Conservation (phyloP, 2,888 invertebrate genomes). For the Lypha dubia region DNA sequence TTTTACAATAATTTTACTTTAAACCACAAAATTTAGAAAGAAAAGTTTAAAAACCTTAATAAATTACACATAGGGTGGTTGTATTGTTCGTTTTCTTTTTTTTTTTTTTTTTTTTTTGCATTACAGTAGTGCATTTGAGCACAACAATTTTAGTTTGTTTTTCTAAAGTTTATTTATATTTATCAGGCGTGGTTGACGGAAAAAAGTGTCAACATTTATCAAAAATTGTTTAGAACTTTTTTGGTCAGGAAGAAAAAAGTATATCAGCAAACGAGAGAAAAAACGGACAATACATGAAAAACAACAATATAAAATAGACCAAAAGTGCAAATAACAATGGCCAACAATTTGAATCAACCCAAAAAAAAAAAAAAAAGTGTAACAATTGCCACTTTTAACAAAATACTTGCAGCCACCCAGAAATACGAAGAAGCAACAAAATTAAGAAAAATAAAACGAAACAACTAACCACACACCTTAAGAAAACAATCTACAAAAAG, state of each 20-base stretch:
- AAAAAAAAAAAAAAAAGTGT: constrained; percentile 63
- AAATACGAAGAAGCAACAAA: constrained; percentile 34
- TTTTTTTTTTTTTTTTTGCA: constrained; percentile 4
- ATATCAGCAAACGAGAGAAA: constrained; percentile 37
- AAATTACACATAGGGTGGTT: constrained; percentile 52
- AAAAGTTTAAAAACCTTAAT: constrained; percentile 58
- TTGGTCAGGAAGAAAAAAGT: constrained; percentile 43
- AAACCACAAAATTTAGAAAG: constrained; percentile 36
- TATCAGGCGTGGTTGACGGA: constrained; percentile 81
- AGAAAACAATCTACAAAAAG: constrained; percentile 57
- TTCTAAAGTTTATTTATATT: constrained; percentile 77
- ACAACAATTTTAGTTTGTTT: constrained; percentile 45
- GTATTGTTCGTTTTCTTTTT: background rate
- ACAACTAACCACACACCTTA: constrained; percentile 57
- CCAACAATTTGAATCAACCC: constrained; percentile 56
- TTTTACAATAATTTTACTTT: constrained; percentile 2
- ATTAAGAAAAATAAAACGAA: constrained; percentile 8
- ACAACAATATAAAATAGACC: constrained; percentile 27
- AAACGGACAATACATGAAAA: constrained; percentile 43
- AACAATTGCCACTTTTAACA: constrained; percentile 62
- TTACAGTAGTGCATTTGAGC: constrained; percentile 26
- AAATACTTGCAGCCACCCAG: constrained; percentile 58
- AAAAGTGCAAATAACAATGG: constrained; percentile 63
- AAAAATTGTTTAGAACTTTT: constrained; percentile 78
- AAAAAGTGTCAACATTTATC: constrained; percentile 82